phyloP scores from a whole-genome alignment of 2,888 invertebrate genomes.

The Melanotus villosus region DNA sequence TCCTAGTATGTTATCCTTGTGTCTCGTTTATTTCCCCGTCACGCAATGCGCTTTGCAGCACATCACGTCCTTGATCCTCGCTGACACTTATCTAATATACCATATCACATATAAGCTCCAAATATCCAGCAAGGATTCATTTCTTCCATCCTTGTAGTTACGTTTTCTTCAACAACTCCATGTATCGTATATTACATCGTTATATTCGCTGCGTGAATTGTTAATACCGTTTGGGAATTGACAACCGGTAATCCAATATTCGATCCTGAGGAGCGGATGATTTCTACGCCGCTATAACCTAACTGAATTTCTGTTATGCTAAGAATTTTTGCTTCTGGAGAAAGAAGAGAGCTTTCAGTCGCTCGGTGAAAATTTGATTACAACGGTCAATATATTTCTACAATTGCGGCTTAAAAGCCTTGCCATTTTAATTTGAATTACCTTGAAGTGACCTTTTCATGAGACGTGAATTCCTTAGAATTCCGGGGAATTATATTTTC shows the following conservation, averaged over 20 bases:
- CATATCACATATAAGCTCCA: conserved; percentile 61
- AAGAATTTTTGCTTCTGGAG: conserved; percentile 1
- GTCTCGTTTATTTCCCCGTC: conserved; percentile 57
- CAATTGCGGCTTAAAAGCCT: background rate
- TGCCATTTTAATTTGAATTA: background rate
- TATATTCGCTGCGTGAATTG: conserved; percentile 38
- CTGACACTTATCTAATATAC: conserved; percentile 63
- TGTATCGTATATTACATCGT: conserved; percentile 34
- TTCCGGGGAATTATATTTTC: conserved; percentile 5
- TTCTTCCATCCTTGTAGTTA: conserved; percentile 51
- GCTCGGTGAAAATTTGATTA: background rate
- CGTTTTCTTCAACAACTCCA: conserved; percentile 41
- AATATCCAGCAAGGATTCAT: conserved; percentile 58
- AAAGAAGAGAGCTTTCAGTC: background rate
- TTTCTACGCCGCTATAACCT: conserved; percentile 3
- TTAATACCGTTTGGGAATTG: conserved; percentile 38
- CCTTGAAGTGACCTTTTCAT: background rate
- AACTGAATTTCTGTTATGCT: conserved; percentile 24
- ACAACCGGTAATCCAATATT: conserved; percentile 27
- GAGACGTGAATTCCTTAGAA: background rate
- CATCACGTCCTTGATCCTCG: conserved; percentile 58
- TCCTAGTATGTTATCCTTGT: conserved; percentile 39
- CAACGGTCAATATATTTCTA: background rate
- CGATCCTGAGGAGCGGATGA: conserved; percentile 8
- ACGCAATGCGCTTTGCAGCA: conserved; percentile 57